Percentiles rank a stretch among this genome's conserved stretches.
Conservation (phyloP, 2,888 invertebrate species). For the Drosophila seclusa region DNA sequence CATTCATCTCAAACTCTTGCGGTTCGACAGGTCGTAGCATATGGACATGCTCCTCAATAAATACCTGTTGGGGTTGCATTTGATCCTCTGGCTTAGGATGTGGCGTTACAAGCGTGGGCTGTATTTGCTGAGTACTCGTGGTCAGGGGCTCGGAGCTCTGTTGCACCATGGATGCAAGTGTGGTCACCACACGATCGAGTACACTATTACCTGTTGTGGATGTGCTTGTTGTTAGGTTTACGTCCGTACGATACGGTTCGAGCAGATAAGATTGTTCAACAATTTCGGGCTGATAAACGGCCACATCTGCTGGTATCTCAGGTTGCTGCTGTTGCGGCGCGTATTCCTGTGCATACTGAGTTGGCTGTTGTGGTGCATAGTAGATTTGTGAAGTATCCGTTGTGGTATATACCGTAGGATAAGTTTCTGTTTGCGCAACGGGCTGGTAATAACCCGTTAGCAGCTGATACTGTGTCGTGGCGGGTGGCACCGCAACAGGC, state of each 20-base stretch:
- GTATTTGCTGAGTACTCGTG: conserved; percentile 66
- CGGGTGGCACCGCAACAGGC: conserved; percentile 64
- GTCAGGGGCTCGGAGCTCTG: conserved; percentile 65
- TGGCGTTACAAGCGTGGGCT: conserved; percentile 35
- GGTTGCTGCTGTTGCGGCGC: conserved; percentile 33
- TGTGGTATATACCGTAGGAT: conserved; percentile 66
- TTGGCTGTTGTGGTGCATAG: conserved; percentile 68
- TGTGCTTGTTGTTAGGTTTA: conserved; percentile 35
- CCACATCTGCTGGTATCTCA: conserved; percentile 37
- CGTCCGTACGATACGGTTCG: conserved; percentile 53
- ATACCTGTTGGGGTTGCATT: conserved; percentile 44
- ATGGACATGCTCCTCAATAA: conserved; percentile 66
- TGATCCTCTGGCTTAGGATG: conserved; percentile 12
- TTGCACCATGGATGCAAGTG: conserved; percentile 72
- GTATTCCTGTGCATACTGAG: conserved; percentile 51
- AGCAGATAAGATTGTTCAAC: conserved; percentile 59
- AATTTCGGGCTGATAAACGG: conserved; percentile 52
- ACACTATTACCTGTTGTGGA: conserved; percentile 63
- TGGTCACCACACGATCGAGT: conserved; percentile 70
- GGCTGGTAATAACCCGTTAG: conserved; percentile 80
- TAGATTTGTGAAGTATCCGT: conserved; percentile 72
- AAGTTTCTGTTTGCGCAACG: conserved; percentile 65
- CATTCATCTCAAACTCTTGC: conserved; percentile 74
- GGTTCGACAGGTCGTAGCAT: conserved; percentile 69
- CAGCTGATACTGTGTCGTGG: conserved; percentile 78